Evolutionary conservation across 1,140 invertebrate genomes (phyloP).

Genomic region (Drosophila repletoides): DNA sequence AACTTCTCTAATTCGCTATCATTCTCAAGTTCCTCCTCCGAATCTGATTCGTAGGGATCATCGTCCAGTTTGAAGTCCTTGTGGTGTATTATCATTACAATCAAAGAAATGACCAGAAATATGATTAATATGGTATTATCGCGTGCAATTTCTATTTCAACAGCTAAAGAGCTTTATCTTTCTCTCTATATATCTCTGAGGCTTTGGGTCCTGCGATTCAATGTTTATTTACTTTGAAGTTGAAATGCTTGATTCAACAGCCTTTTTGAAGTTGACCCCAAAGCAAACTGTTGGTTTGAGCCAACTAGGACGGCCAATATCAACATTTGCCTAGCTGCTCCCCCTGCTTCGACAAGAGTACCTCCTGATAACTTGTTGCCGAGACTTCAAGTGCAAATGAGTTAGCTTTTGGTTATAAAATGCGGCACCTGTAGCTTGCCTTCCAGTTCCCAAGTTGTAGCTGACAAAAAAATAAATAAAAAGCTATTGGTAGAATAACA

Average conservation of each 20-base stretch:
- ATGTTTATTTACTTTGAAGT: constrained; percentile 63
- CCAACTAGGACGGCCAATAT: constrained; percentile 38
- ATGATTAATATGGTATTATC: constrained; percentile 41
- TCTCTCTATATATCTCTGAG: neutral
- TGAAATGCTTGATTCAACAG: constrained; percentile 8
- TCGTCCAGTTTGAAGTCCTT: neutral
- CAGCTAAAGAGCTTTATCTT: neutral
- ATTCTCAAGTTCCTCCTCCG: too few relatives aligned
- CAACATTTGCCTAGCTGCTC: constrained; percentile 54
- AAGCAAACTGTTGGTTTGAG: constrained; percentile 45
- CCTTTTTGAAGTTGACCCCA: constrained; percentile 43
- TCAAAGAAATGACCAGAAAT: constrained; percentile 36
- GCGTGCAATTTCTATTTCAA: constrained; percentile 32
- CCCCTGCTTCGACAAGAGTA: neutral
- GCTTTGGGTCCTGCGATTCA: neutral
- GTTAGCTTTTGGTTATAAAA: constrained; percentile 58
- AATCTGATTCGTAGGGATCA: constrained; percentile 16
- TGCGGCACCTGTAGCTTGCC: constrained; percentile 53
- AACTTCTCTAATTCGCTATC: neutral
- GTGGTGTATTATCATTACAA: constrained; percentile 3
- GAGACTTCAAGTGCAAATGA: constrained; percentile 67
- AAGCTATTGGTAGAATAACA: constrained; percentile 49
- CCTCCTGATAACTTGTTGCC: constrained; percentile 41
- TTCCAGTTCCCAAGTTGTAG: neutral
- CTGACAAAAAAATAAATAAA: constrained; percentile 10